These are phyloP conservation scores for Rhagologus leucostigma DNA, from an alignment of 2,113 vertebrate genomes.

Conservation along the genomic window DNA sequence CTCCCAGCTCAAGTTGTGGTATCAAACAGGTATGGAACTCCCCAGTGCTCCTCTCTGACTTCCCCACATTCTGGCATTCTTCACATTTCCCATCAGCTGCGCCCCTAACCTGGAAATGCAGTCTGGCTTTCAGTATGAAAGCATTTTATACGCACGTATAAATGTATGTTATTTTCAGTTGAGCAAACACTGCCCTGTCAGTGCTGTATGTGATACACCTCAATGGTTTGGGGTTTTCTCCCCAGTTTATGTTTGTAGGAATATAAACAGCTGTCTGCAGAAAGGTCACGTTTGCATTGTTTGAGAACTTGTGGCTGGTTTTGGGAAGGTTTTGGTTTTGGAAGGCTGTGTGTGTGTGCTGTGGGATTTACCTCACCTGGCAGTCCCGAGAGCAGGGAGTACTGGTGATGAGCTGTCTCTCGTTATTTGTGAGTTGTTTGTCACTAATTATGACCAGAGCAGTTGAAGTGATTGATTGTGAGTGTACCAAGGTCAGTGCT, in stretches of 20 bases:
- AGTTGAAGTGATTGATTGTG: background rate
- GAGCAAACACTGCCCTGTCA: background rate
- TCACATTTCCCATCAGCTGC: background rate
- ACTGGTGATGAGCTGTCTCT: background rate
- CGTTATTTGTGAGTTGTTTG: background rate
- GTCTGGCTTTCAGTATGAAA: background rate
- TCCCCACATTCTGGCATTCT: rapidly evolving
- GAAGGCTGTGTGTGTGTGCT: background rate
- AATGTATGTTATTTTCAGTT: background rate
- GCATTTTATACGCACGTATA: background rate
- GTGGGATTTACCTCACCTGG: background rate
- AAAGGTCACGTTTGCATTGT: rapidly evolving
- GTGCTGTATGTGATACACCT: background rate
- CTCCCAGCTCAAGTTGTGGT: background rate
- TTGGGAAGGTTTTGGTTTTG: background rate
- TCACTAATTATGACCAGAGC: background rate
- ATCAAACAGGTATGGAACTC: rapidly evolving
- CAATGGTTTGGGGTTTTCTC: background rate
- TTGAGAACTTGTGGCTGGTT: background rate
- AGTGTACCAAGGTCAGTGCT: background rate
- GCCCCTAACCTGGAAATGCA: background rate
- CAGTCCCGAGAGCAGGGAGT: background rate
- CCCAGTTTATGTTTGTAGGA: background rate
- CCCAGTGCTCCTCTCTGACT: background rate
- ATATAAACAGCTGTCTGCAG: background rate